A percentile compares a stretch with the other conserved stretches of the same genome.
Conservation (phyloP, 2,113 vertebrate species). For the Aspiorhynchus laticeps region DNA sequence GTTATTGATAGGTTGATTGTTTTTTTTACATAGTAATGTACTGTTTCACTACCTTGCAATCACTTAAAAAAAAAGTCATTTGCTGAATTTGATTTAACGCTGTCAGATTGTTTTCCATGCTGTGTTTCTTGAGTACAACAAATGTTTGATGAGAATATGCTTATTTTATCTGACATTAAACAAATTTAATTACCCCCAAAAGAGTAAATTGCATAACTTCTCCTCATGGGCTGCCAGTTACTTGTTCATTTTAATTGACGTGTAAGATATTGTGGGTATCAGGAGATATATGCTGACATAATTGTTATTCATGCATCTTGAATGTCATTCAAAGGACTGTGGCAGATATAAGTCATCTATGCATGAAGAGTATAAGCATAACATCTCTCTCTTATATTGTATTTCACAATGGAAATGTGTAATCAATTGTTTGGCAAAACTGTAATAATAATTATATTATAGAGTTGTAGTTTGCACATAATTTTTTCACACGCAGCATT, state of each 20-base stretch:
- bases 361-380: background rate
- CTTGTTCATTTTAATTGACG: background rate
- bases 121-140: background rate
- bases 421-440: background rate
- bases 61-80: background rate
- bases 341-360: constrained; percentile 2
- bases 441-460: background rate
- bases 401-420: background rate
- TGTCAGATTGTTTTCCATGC: background rate
- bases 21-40: too few relatives aligned
- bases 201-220: background rate
- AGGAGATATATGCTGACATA: constrained; percentile 10
- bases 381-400: background rate
- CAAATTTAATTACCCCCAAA: background rate
- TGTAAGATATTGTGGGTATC: background rate
- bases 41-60: background rate
- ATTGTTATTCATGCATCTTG: background rate
- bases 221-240: background rate
- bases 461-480: too few relatives aligned
- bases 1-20: too few relatives aligned
- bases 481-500: background rate
- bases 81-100: background rate
- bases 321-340: constrained; percentile 16
- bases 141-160: background rate
- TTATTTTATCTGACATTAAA: background rate